Conservation (phyloP, 2,888 invertebrate genomes). For the Nymphalis c-album region DNA sequence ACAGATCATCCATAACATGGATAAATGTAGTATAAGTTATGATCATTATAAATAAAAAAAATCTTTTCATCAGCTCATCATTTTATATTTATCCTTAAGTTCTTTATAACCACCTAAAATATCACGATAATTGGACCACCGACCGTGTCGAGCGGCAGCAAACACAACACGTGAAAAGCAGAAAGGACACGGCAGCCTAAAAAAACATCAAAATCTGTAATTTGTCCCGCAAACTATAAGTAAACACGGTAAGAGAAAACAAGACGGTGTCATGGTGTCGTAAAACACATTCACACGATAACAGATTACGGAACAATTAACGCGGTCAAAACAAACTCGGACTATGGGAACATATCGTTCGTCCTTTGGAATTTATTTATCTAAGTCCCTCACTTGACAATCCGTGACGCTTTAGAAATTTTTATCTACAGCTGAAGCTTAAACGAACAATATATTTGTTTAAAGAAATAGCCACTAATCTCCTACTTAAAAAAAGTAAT, state of each 20-base stretch:
- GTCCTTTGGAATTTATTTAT: constrained; percentile 52
- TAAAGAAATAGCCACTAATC: constrained; percentile 42
- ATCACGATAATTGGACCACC: constrained; percentile 51
- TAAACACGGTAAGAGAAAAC: constrained; percentile 45
- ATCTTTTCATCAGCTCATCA: constrained; percentile 5
- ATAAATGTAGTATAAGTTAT: too few species aligned
- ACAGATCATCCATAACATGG: too few species aligned
- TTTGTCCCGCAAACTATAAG: constrained; percentile 46
- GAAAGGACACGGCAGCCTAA: constrained; percentile 62
- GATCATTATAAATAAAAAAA: background rate
- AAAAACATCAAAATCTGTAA: constrained; percentile 58
- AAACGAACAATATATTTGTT: constrained; percentile 42
- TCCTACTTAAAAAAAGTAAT: constrained; percentile 39
- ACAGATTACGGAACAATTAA: constrained; percentile 71
- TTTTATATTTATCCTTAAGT: constrained; percentile 6
- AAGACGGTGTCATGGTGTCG: constrained; percentile 45
- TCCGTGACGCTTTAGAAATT: constrained; percentile 30
- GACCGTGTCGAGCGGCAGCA: constrained; percentile 49
- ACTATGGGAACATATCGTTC: constrained; percentile 54
- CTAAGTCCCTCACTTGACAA: constrained; percentile 30
- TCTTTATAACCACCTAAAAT: constrained; percentile 26
- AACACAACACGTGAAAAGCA: constrained; percentile 49
- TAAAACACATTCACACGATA: constrained; percentile 62
- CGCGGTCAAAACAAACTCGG: constrained; percentile 60
- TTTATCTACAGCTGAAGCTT: constrained; percentile 26